Percentiles rank a stretch among this genome's conserved stretches.
phyloP scores from a whole-genome alignment of 2,113 vertebrate species.

The Prinia subflava region DNA sequence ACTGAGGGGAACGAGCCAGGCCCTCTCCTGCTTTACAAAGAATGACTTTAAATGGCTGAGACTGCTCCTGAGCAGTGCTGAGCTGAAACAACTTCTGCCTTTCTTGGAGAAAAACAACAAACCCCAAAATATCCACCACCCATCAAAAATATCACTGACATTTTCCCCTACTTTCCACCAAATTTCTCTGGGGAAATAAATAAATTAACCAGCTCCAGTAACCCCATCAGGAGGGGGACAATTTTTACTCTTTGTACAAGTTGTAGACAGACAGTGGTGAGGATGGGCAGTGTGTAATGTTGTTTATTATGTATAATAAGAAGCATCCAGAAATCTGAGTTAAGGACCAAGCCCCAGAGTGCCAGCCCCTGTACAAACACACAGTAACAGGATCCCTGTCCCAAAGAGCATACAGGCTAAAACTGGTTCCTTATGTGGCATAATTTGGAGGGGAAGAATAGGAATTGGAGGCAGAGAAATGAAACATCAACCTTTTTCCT shows the following conservation, averaged over 20 bases:
- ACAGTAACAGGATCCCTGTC: not conserved
- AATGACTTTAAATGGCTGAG: not conserved
- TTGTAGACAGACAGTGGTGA: not conserved
- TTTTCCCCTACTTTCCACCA: not conserved
- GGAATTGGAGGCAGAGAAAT: not conserved
- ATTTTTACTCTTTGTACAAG: not conserved
- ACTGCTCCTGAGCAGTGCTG: not conserved
- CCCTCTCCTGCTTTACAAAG: not conserved
- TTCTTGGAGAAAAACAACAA: not conserved
- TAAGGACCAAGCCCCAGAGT: not conserved
- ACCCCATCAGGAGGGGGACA: not conserved
- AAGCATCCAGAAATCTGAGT: conserved; percentile 27
- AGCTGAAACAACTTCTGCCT: not conserved
- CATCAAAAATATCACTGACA: not conserved
- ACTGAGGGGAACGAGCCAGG: not conserved
- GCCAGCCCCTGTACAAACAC: conserved; percentile 1
- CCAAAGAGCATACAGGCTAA: conserved; percentile 16
- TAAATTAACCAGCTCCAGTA: not conserved
- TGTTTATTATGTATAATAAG: conserved; percentile 38
- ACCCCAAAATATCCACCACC: not conserved
- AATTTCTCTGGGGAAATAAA: not conserved
- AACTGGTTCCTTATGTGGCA: not conserved
- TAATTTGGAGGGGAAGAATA: not conserved
- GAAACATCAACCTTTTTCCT: not conserved
- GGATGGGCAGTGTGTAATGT: not conserved